Base-by-base conservation (phyloP, 2,888 invertebrate species). In the Drosophila dives region DNA sequence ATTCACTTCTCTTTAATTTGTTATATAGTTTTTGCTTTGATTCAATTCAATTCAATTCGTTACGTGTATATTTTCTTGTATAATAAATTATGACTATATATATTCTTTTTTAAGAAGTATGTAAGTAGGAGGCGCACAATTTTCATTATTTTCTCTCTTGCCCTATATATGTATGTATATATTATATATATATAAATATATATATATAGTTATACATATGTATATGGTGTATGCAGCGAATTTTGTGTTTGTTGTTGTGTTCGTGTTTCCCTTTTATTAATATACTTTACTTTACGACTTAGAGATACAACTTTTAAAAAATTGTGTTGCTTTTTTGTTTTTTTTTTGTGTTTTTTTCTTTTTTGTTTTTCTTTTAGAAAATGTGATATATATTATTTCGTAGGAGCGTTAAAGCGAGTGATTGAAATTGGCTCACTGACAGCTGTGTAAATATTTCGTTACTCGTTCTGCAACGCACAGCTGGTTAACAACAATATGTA, bases 41-140 rank as follows among this genome's bases (percentile, higher is more conserved):
- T 72, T 59, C 65, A 29, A 36, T 66, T 72, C 68, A 66, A 66
- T 77, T 70, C 67, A 50, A 72, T 72, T 45, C 45, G 45, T 23
- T 74, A 73, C 68, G 78, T 81, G 71, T 77, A 79, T 77, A 75
- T 66, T 73, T 83, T 79, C 63, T 78, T 76, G 78, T 80, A 81
- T 77, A 81, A 81, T 81, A 81, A 81, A 81, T 81, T 81, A 81
- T 81, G 77, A 77, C 81, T 81, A 81, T 79, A 70, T 78, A 66
- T 78, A 49, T 66, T 29, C 2, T 72, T 29, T 49, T 56, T 76
- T 78, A 72, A 72, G 81, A 81, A 79, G 54, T 78, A 75, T 78
- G 75, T 81, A 81, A 75, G 81, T 81, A 81, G 81, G 72, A 81
- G 81, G 76, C 81, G 81, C 81, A 76, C 66, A 81, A 63, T 64